Evolutionary conservation across 2,113 vertebrate genomes (phyloP).

Genomic region (Sceloporus undulatus): DNA sequence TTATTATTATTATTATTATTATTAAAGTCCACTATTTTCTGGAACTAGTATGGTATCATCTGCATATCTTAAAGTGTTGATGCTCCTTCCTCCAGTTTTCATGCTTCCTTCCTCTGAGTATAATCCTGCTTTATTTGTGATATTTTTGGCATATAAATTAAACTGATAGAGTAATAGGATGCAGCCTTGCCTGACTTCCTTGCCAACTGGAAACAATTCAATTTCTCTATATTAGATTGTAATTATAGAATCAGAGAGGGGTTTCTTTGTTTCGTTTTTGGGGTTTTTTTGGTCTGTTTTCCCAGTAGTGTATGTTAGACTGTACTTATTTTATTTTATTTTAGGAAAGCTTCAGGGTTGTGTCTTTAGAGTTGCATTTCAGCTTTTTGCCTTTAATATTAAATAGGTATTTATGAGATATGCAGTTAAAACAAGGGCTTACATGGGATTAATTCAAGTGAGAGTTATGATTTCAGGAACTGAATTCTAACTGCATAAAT

Average conservation of each 20-base stretch:
- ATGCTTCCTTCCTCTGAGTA: too few species aligned
- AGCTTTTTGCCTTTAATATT: conserved; percentile 41
- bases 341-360: conserved; percentile 23
- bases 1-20: too few species aligned
- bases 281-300: conserved; percentile 26
- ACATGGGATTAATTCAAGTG: conserved; percentile 63
- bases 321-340: conserved; percentile 11
- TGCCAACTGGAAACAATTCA: too few species aligned
- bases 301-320: conserved; percentile 27
- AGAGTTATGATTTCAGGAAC: conserved; percentile 48
- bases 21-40: too few species aligned
- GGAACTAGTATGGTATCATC: too few species aligned
- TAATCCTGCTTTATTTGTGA: too few species aligned
- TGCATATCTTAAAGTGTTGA: too few species aligned
- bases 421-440: conserved; percentile 56
- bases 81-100: too few species aligned
- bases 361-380: conserved; percentile 47
- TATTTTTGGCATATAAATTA: too few species aligned
- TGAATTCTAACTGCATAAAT: conserved; percentile 58
- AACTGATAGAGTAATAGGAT: too few species aligned
- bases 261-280: accelerated
- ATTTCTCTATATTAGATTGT: not conserved
- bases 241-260: not conserved
- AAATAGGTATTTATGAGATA: conserved; percentile 51
- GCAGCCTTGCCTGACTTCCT: too few species aligned